A percentile compares a stretch with the other conserved stretches of the same genome.
Evolutionary conservation across 64 coral and sea anemone species (phyloP).

Genomic region (Astreopora myriophthalma): DNA sequence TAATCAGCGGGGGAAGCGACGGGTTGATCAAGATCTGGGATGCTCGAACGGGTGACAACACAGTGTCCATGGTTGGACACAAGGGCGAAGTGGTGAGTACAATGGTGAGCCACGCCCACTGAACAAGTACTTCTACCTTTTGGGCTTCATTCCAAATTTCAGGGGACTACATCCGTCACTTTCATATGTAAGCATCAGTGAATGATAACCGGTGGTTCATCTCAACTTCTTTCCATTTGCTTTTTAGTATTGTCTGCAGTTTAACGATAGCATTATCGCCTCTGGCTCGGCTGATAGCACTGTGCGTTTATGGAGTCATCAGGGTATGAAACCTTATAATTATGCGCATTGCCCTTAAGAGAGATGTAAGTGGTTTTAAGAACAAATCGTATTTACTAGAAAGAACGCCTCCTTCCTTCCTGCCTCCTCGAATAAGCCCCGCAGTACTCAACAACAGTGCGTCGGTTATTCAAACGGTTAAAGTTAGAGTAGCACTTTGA

Average conservation of each 20-base stretch:
- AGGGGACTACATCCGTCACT: no score
- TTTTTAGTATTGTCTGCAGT: slow-evolving; percentile 63
- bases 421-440: no score
- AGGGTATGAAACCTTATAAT: slow-evolving; percentile 51
- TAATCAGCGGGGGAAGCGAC: slow-evolving; percentile 63
- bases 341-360: no score
- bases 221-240: not conserved
- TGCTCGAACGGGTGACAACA: slow-evolving; percentile 37
- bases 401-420: no score
- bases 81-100: slow-evolving; percentile 66
- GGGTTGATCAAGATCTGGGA: slow-evolving; percentile 60
- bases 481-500: no score
- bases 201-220: not conserved
- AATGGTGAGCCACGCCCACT: no score
- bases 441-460: no score
- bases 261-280: slow-evolving; percentile 43
- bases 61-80: slow-evolving; percentile 17
- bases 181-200: not conserved
- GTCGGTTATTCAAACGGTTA: no score
- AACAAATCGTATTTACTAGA: no score
- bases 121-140: not conserved
- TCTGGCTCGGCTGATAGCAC: slow-evolving; percentile 77
- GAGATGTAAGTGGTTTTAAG: no score
- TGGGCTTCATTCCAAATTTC: no score
- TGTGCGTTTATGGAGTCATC: slow-evolving; percentile 61